Base-by-base conservation (phyloP, 2,797 vertebrate genomes). In the Microctenopoma lineatum region DNA sequence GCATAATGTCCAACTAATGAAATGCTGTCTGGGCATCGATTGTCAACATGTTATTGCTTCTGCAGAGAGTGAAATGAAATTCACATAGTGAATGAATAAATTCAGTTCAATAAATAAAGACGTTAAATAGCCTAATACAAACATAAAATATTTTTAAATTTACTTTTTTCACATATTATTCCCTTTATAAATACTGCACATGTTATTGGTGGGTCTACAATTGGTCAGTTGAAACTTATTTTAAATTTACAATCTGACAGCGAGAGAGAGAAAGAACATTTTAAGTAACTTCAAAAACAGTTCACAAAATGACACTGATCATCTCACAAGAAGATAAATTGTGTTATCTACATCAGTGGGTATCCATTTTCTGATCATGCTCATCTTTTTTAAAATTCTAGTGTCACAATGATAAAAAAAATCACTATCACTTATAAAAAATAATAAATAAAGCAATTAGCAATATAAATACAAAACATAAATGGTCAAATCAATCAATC, bases 31-130 rank as follows among this genome's bases (percentile, higher is more conserved):
- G 85, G 77, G 75, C 80, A 85, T 89, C 87, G 94, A 94, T 94
- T 94, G 93, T 94, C 94, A 90, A 87, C 74, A 90, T 92, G 91
- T 93, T 94, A 94, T 94, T 95, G 93, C 94, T 94, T 90, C 88
- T 88, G 90, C 85, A 84, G 79, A 83, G 84, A 56, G 73, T 90
- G 84, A 84, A 79, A 90, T 90, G 85, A 59, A 83, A 85, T 84
- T 87, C 79, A 91, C 83, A 87, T 72, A 84, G 71, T 90, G 83
- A 90, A 84, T 80, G 79, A 83, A 84, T 80, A 85, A 87, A 73
- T 83, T 80, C 41, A 80, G 46, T 84, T 87, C 27, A 73, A 76
- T 79, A 74, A 81, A 89, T 81, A 84, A 88, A 76, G 79, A 75
- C 50, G 59, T 32, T 75, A 84, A 80, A 76, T 76, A 83, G 70